Evolutionary conservation across 2,888 invertebrate genomes (phyloP).

Genomic region (Desoria tigrina): DNA sequence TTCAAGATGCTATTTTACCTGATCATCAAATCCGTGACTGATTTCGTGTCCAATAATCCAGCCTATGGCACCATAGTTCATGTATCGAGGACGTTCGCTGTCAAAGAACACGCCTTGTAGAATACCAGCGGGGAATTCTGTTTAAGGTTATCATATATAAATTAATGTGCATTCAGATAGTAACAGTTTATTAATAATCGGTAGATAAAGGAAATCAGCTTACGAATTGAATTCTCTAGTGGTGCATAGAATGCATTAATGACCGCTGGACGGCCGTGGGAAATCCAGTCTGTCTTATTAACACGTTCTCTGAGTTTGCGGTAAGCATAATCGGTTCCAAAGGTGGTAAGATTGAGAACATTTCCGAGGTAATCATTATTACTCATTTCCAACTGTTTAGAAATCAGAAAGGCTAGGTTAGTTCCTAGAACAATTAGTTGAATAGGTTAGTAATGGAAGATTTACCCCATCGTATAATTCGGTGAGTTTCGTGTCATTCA

Average conservation of each 20-base stretch:
- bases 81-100: slow-evolving; percentile 81
- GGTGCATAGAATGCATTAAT: slow-evolving; percentile 85
- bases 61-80: slow-evolving; percentile 90
- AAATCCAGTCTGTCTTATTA: slow-evolving; percentile 82
- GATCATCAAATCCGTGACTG: slow-evolving; percentile 64
- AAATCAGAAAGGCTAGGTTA: slow-evolving; percentile 32
- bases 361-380: slow-evolving; percentile 72
- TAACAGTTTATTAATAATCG: slow-evolving; percentile 13
- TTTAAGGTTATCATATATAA: too few species aligned
- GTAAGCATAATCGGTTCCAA: slow-evolving; percentile 78
- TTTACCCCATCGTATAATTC: slow-evolving; percentile 72
- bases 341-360: slow-evolving; percentile 73
- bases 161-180: slow-evolving; percentile 6
- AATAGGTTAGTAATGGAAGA: not conserved
- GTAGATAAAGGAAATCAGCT: slow-evolving; percentile 58
- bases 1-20: slow-evolving; percentile 23
- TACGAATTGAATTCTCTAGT: slow-evolving; percentile 83
- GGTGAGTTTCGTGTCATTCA: slow-evolving; percentile 76
- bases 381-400: slow-evolving; percentile 71
- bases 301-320: slow-evolving; percentile 74
- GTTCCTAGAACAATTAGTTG: not conserved
- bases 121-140: slow-evolving; percentile 92
- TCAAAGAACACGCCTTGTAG: slow-evolving; percentile 86
- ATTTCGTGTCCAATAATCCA: slow-evolving; percentile 79
- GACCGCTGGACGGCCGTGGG: slow-evolving; percentile 78